Conservation (phyloP, 2,113 vertebrate genomes). For the Diglossa brunneiventris region DNA sequence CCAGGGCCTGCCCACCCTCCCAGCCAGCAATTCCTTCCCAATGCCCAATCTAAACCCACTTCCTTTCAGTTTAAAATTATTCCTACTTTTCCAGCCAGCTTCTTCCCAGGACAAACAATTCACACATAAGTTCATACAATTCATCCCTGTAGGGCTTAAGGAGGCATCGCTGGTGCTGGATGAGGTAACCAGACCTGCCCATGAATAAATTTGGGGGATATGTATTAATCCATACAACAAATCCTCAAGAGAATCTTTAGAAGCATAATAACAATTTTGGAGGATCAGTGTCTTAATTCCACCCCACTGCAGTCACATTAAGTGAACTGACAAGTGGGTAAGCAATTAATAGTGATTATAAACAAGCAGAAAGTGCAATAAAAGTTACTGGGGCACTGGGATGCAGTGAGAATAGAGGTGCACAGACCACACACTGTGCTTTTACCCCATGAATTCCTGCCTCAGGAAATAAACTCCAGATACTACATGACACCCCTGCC, state of each 20-base stretch:
- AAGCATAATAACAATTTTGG: neutral
- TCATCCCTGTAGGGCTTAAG: neutral
- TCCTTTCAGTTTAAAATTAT: neutral
- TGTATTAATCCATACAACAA: neutral
- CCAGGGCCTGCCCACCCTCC: neutral
- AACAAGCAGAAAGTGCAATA: neutral
- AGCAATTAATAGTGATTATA: neutral
- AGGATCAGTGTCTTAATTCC: neutral
- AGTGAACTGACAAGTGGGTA: neutral
- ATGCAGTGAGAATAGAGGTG: neutral
- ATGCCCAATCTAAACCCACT: neutral
- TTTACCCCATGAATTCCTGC: neutral
- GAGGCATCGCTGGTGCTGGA: neutral
- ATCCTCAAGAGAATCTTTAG: neutral
- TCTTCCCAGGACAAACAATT: neutral
- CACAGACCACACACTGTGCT: neutral
- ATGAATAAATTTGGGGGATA: neutral
- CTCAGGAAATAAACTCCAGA: neutral
- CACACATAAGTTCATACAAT: accelerated
- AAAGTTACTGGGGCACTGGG: neutral
- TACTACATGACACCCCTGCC: accelerated
- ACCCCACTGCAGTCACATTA: neutral
- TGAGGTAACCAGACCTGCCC: neutral
- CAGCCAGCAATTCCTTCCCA: accelerated
- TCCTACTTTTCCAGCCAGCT: neutral